Conservation (phyloP, 2,797 vertebrate genomes). For the Apodemus agrarius region DNA sequence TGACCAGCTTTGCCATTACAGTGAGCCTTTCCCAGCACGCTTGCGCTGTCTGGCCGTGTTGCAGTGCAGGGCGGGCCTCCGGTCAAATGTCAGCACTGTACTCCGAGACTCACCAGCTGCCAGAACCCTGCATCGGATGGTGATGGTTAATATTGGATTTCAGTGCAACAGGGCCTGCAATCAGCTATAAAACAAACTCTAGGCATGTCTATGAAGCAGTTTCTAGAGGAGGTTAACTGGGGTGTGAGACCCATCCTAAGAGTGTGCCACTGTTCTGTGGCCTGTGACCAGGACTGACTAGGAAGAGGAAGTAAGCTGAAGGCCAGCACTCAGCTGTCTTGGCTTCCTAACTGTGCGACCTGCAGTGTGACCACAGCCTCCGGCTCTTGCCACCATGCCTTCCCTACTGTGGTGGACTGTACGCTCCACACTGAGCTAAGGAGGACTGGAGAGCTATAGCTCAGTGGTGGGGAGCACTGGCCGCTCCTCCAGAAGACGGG, state of each 20-base stretch:
- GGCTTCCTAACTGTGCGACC: background rate
- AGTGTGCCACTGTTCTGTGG: too few species aligned
- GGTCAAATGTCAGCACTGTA: too few species aligned
- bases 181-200: background rate
- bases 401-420: background rate
- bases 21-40: background rate
- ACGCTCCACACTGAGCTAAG: background rate
- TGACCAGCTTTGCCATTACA: background rate
- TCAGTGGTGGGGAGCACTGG: background rate
- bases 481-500: background rate
- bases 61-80: background rate
- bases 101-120: background rate
- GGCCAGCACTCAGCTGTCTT: background rate
- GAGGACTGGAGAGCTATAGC: background rate
- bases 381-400: background rate
- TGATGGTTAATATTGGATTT: background rate
- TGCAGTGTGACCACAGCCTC: background rate
- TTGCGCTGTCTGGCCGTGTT: background rate
- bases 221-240: background rate
- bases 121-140: background rate
- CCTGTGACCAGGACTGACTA: background rate
- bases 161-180: too few species aligned
- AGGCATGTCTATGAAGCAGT: background rate
- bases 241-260: background rate
- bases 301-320: background rate